A percentile compares a stretch with the other conserved stretches of the same genome.
Evolutionary conservation across 2,888 invertebrate genomes (phyloP).

Genomic region (Zeuzera pyrina): DNA sequence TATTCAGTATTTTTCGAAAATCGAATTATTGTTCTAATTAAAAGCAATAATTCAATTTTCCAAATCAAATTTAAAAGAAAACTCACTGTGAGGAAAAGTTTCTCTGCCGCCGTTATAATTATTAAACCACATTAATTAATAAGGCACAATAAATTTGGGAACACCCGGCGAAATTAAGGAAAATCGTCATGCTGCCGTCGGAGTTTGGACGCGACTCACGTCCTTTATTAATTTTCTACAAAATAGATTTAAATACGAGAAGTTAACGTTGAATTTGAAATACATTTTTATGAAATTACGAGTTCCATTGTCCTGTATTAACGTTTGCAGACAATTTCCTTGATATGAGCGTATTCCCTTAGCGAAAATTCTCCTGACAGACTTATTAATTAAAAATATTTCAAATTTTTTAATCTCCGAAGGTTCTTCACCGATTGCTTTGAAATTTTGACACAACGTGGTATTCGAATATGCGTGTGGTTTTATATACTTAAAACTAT

Average conservation of each 20-base stretch:
- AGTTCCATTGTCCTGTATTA: slow-evolving; percentile 1
- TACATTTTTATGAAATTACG: slow-evolving; percentile 12
- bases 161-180: slow-evolving; percentile 31
- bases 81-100: slow-evolving; percentile 24
- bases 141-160: slow-evolving; percentile 38
- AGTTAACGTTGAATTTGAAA: slow-evolving; percentile 23
- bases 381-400: no score
- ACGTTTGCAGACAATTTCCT: no score
- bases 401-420: no score
- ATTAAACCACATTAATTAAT: slow-evolving; percentile 44
- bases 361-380: no score
- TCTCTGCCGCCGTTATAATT: slow-evolving; percentile 14
- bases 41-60: no score
- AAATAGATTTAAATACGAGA: slow-evolving; percentile 45
- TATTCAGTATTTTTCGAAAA: no score
- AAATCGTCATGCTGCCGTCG: slow-evolving; percentile 27
- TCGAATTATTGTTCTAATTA: no score
- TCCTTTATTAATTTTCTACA: slow-evolving; percentile 44
- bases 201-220: slow-evolving; percentile 25
- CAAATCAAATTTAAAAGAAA: slow-evolving; percentile 24
- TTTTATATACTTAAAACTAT: no score
- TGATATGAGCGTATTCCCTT: no score
- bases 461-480: no score
- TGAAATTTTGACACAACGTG: no score
- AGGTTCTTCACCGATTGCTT: no score